phyloP scores from a whole-genome alignment of 2,888 invertebrate genomes.

The Cremastinae sp. region DNA sequence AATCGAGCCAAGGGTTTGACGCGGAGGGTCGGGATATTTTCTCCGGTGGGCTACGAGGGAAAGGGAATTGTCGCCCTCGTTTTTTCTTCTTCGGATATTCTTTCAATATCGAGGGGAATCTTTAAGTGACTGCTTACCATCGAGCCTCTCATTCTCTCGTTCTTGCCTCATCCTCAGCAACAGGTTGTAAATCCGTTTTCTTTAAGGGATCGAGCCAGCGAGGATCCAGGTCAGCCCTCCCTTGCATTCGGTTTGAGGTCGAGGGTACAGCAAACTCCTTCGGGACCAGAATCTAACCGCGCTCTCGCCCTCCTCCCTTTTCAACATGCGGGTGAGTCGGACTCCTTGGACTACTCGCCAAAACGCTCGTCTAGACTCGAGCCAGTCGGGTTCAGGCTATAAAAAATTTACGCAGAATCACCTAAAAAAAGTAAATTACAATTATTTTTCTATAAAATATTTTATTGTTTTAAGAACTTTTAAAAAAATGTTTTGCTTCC shows the following conservation, averaged over 20 bases:
- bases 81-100: slow-evolving; percentile 75
- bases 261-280: slow-evolving; percentile 77
- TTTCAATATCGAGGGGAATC: slow-evolving; percentile 81
- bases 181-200: slow-evolving; percentile 78
- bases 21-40: slow-evolving; percentile 28
- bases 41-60: slow-evolving; percentile 40
- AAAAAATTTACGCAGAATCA: slow-evolving; percentile 77
- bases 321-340: slow-evolving; percentile 56
- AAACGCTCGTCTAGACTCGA: slow-evolving; percentile 69
- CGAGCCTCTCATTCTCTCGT: slow-evolving; percentile 37
- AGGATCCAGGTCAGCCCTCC: slow-evolving; percentile 47
- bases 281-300: slow-evolving; percentile 69
- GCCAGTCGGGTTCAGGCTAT: slow-evolving; percentile 73
- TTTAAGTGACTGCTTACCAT: slow-evolving; percentile 76
- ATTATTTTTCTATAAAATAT: too few species aligned
- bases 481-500: too few species aligned
- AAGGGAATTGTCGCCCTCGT: slow-evolving; percentile 65
- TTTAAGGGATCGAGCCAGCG: slow-evolving; percentile 57
- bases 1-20: slow-evolving; percentile 67
- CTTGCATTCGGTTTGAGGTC: slow-evolving; percentile 76
- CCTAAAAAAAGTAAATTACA: not conserved
- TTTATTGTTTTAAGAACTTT: too few species aligned
- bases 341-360: slow-evolving; percentile 32
- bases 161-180: slow-evolving; percentile 71
- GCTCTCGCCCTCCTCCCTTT: slow-evolving; percentile 63